A percentile compares a stretch with the other conserved stretches of the same genome.
Conservation (phyloP, 2,797 vertebrate genomes). For the Balearica regulorum region DNA sequence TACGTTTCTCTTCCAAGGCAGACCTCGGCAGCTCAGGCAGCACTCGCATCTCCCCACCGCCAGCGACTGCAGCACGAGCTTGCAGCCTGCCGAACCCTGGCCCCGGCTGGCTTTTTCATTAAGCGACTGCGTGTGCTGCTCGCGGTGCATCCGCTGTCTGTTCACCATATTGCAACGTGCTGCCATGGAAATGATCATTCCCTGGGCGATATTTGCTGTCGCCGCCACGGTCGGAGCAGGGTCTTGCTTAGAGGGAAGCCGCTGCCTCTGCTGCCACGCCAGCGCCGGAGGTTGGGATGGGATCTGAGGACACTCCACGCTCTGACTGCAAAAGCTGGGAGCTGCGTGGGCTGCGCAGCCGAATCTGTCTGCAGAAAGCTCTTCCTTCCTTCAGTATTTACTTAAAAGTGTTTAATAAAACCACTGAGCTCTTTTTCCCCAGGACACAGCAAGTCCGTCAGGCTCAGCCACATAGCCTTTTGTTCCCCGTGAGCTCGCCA, state of each 20-base stretch:
- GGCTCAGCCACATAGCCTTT: slow-evolving; percentile 11
- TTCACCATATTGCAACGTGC: background rate
- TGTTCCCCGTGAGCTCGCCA: background rate
- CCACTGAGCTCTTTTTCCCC: background rate
- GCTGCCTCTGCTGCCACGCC: background rate
- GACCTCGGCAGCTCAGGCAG: background rate
- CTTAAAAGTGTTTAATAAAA: background rate
- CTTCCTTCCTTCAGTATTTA: background rate
- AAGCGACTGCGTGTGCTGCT: background rate
- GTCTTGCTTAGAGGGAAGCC: background rate
- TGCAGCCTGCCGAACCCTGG: background rate
- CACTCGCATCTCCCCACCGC: background rate
- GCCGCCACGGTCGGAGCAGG: rapidly evolving
- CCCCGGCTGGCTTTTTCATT: background rate
- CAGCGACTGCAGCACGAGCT: background rate
- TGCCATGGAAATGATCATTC: slow-evolving; percentile 3
- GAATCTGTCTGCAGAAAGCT: background rate
- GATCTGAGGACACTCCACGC: background rate
- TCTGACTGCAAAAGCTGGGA: background rate
- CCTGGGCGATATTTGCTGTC: background rate
- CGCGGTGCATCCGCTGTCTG: background rate
- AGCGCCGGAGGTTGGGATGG: background rate
- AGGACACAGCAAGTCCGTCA: background rate
- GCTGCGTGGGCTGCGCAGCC: background rate
- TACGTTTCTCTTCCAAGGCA: background rate